Base-by-base conservation (phyloP, 2,113 vertebrate species). In the Toxotes jaculatrix region DNA sequence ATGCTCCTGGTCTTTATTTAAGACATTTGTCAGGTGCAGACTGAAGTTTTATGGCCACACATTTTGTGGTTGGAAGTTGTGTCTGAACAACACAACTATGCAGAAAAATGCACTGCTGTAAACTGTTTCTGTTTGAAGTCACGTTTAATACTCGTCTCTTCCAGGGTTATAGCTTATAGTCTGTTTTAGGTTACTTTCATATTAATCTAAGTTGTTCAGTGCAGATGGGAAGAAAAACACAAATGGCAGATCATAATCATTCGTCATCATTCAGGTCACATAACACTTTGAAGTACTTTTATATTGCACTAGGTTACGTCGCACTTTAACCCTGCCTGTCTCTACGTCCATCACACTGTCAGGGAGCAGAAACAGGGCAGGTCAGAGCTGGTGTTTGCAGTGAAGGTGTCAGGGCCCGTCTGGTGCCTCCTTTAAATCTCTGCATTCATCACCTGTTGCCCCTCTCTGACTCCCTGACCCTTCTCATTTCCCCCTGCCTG, bases 41-140 rank as follows among this genome's bases (percentile, higher is more conserved):
- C 87, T 86, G 83, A 87, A 77, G 85, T 92, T 95, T 95, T 94
- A 94, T 89, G 87, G 88, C 89, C 62, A 17, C 82, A 56, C 82
- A 93, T 91, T 94, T 93, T 94, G 92, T 47, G 91, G 93, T 93
- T 69, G 34, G 67, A 87, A 81, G 83, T 80, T 89, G 53, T 91
- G 89, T 89, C 83, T 85, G 80, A 83, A 87, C 94, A 89, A 83
- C 88, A 90, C 87, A 91, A 82, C 78, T 84, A 87, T 86, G 85
- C 77, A 67, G 71, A 87, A 86, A 90, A 89, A 91, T 88, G 84
- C 79, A 72, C 87, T 40, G 66, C 89, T 89, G 79, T 86, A 87
- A 91, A 88, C 67, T 55, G 36, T 66, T 80, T 78, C 61, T 80
- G 31, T 91, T 90, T 90, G 82, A 93, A 88, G 85, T 83, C 32